Evolutionary conservation across 2,888 invertebrate genomes (phyloP).

Genomic region (Napeogenes sylphis): DNA sequence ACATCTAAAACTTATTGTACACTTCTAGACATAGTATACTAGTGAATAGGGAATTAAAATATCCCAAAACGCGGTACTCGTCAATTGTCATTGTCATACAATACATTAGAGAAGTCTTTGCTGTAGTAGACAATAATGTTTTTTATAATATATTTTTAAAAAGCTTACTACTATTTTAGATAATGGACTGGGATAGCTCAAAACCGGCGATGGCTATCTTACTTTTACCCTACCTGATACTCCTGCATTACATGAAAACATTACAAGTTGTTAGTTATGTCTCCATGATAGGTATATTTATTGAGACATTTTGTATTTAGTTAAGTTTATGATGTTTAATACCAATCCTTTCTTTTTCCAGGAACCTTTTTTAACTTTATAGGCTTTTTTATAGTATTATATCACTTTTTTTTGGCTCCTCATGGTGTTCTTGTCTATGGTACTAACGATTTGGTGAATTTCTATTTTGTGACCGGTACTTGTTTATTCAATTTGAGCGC

Average conservation of each 20-base stretch:
- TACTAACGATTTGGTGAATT: slow-evolving; percentile 31
- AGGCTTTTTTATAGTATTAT: slow-evolving; percentile 41
- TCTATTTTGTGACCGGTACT: slow-evolving; percentile 45
- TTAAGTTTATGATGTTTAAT: background rate
- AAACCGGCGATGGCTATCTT: slow-evolving; percentile 38
- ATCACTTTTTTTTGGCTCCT: slow-evolving; percentile 40
- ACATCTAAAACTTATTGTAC: too few species aligned
- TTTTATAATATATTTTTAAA: too few species aligned
- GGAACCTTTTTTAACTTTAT: slow-evolving; percentile 45
- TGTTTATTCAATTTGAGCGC: slow-evolving; percentile 49
- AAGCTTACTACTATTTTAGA: slow-evolving; percentile 34
- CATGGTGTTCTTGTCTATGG: slow-evolving; percentile 34
- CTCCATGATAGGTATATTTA: slow-evolving; percentile 46
- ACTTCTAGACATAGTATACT: too few species aligned
- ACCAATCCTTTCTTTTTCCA: slow-evolving; percentile 26
- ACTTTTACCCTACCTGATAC: slow-evolving; percentile 46
- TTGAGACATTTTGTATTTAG: background rate
- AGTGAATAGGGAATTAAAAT: too few species aligned
- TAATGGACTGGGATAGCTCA: slow-evolving; percentile 48
- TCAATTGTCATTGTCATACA: too few species aligned
- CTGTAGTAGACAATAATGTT: too few species aligned
- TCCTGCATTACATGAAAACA: slow-evolving; percentile 48
- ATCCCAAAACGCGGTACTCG: too few species aligned
- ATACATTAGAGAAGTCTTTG: too few species aligned
- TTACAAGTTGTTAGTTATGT: slow-evolving; percentile 52